Conservation (phyloP, 2,113 vertebrate genomes). For the Mesembrinibis cayennensis region DNA sequence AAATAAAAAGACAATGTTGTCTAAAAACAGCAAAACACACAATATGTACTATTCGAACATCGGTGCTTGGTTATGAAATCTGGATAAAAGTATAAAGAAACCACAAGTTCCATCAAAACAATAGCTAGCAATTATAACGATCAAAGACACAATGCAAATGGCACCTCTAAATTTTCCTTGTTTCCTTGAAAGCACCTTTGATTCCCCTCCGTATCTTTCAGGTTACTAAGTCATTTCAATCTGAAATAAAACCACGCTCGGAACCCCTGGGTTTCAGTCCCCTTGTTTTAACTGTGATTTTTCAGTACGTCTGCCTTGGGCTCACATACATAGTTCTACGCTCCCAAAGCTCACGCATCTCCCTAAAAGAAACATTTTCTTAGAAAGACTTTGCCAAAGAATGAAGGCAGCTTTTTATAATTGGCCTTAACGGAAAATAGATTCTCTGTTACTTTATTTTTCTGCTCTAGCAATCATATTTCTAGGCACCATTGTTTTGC, state of each 20-base stretch:
- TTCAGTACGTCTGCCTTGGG: neutral
- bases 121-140: neutral
- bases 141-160: fast-evolving
- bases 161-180: neutral
- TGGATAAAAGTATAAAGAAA: neutral
- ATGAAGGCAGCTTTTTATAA: neutral
- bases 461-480: neutral
- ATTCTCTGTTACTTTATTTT: neutral
- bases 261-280: fast-evolving
- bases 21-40: neutral
- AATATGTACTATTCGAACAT: neutral
- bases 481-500: neutral
- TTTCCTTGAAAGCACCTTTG: neutral
- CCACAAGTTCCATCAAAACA: neutral
- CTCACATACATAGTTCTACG: neutral
- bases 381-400: neutral
- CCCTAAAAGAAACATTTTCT: neutral
- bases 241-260: neutral
- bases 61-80: neutral
- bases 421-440: neutral
- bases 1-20: neutral
- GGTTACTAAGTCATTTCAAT: neutral
- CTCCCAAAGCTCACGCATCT: neutral
- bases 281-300: fast-evolving
- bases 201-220: neutral